Base-by-base conservation (phyloP, 2,797 vertebrate genomes). In the Cossypha caffra region DNA sequence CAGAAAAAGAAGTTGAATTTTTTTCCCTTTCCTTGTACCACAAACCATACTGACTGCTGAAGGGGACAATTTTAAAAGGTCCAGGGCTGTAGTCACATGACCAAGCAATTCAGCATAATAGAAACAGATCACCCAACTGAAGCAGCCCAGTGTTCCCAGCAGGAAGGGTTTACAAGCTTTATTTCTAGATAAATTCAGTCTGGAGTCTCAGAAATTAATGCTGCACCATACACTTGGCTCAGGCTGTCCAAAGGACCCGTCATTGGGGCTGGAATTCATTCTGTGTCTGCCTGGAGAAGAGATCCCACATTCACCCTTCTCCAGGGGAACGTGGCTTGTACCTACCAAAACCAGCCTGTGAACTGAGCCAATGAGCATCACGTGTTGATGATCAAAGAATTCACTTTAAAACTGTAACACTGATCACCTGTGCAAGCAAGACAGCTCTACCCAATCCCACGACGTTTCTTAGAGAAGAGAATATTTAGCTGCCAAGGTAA, bases 261-360 rank as follows among this genome's bases (percentile, higher is more conserved):
- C 5, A 0, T 4, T 40, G 19, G 12, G 48, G 37, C 37, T 82
- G 76, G 71, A 86, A 45, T 55, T 66, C 37, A 62, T 26, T 21
- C 1, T 0, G 5, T 13, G 14, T 29, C 57, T 1, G 0, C 21
- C 77, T 64, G 66, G n/a, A 75, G 37, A 71, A n/a, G 47, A 88
- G 66, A 86, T 28, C 21, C 66, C 84, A 75, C 1, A 13, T 24
- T 47, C 29, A 28, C 13, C 16, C 80, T 81, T 48, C 16, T 82
- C 52, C 71, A 59, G 16, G 16, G 12, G 23, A 63, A 76, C 1
- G 1, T 20, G 11, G 10, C 52, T 68, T 29, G 35, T 37, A 82
- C 35, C 57, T 19, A 68, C 33, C 25, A 79, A 81, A 91, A 73
- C 9, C 43, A 58, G 26, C 15, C 86, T 16, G 10, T 43, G 33